A percentile compares a stretch with the other conserved stretches of the same genome.
Evolutionary conservation across 2,797 vertebrate species (phyloP).

Genomic region (Falco peregrinus): DNA sequence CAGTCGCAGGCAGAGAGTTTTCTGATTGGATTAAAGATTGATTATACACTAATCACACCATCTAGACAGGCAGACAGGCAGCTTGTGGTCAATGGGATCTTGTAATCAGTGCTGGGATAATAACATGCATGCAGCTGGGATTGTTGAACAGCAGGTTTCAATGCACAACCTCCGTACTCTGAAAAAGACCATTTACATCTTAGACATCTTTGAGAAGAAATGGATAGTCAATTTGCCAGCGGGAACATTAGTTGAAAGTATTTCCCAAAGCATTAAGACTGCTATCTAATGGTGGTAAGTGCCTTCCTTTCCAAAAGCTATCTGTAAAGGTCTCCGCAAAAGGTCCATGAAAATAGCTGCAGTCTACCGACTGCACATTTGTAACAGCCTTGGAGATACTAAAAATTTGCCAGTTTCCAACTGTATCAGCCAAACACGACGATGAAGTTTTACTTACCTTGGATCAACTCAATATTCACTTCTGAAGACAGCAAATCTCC

Average conservation of each 20-base stretch:
- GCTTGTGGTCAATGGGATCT: constrained; percentile 82
- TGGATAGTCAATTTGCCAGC: constrained; percentile 11
- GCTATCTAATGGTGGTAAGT: not conserved
- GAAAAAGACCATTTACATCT: constrained; percentile 20
- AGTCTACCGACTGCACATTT: not conserved
- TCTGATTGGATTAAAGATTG: constrained; percentile 88
- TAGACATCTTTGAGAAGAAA: constrained; percentile 23
- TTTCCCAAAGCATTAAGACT: constrained; percentile 27
- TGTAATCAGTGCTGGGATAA: constrained; percentile 84
- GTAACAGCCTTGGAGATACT: not conserved
- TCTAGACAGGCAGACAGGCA: constrained; percentile 73
- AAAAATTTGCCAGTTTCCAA: not conserved
- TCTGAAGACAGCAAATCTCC: not conserved
- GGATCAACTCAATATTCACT: not conserved
- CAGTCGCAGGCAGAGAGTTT: constrained; percentile 74
- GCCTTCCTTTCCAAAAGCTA: constrained; percentile 17
- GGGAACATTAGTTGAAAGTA: not conserved
- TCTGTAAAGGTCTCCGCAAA: not conserved
- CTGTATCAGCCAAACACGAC: not conserved
- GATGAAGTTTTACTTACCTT: not conserved
- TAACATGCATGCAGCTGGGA: constrained; percentile 70
- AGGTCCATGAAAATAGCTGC: not conserved
- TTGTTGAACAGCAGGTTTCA: constrained; percentile 57
- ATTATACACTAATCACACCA: constrained; percentile 82
- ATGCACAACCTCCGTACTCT: not conserved